phyloP scores from a whole-genome alignment of 37 sponge, comb jelly and placozoan genomes.

The Chondrilla cf. caribensis region DNA sequence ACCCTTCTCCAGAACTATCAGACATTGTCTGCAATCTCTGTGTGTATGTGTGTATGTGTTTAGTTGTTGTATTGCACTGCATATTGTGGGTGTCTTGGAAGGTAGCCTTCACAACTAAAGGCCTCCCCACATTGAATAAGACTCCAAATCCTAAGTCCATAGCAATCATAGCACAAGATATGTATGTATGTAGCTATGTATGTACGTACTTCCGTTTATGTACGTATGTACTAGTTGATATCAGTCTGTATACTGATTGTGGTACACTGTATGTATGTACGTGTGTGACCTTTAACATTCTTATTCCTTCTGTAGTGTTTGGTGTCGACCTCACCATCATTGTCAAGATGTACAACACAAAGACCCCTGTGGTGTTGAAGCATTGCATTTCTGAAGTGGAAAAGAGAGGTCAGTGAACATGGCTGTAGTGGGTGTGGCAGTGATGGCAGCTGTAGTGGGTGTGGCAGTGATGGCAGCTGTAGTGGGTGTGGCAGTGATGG shows the following conservation, averaged over 20 bases:
- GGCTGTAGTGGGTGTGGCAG: neutral
- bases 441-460: too few species aligned
- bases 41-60: too few species aligned
- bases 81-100: too few species aligned
- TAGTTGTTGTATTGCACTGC: neutral
- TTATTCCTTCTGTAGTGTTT: conserved; percentile 50
- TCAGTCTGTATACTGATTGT: neutral
- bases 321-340: conserved; percentile 84
- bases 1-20: too few species aligned
- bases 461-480: too few species aligned
- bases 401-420: conserved; percentile 55
- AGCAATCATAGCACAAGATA: too few species aligned
- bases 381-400: conserved; percentile 75
- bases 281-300: neutral
- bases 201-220: conserved; percentile 33
- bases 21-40: too few species aligned
- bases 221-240: neutral
- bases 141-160: too few species aligned
- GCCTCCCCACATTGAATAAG: too few species aligned
- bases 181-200: conserved; percentile 12
- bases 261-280: neutral
- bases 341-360: conserved; percentile 75
- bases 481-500: too few species aligned
- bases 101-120: too few species aligned
- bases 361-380: conserved; percentile 72